Percentiles rank a stretch among this genome's conserved stretches.
Conservation (phyloP, 2,888 invertebrate species). For the Eupithecia subumbrata region DNA sequence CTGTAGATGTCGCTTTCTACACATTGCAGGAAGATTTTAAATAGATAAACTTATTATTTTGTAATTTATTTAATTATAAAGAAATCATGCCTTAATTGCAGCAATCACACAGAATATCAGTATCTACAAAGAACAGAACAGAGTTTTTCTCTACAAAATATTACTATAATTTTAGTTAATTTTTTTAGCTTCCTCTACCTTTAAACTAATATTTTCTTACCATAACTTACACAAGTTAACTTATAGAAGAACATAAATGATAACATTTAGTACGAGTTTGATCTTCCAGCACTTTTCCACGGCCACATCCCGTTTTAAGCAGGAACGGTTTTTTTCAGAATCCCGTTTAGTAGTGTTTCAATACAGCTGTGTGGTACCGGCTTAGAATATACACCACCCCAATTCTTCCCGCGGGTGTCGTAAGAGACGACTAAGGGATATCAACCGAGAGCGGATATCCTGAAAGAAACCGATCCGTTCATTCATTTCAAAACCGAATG, state of each 20-base stretch:
- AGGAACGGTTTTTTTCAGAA: too few species aligned
- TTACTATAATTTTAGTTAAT: background rate
- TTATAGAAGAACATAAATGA: background rate
- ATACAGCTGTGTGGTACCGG: too few species aligned
- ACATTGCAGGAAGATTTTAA: background rate
- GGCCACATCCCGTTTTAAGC: too few species aligned
- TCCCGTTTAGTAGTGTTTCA: too few species aligned
- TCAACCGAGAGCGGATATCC: too few species aligned
- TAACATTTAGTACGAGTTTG: background rate
- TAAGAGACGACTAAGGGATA: too few species aligned
- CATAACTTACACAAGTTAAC: background rate
- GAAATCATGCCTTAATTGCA: background rate
- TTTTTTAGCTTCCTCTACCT: background rate
- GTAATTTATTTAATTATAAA: background rate
- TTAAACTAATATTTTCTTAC: background rate
- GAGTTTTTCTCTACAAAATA: background rate
- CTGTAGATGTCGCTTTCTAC: slow-evolving; percentile 28
- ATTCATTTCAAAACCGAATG: too few species aligned
- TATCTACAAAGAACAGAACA: slow-evolving; percentile 3
- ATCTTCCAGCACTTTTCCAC: background rate
- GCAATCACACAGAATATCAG: background rate
- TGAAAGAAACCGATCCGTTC: too few species aligned
- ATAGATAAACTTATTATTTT: background rate
- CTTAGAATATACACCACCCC: too few species aligned
- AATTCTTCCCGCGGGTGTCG: too few species aligned